Evolutionary conservation across 2,113 vertebrate species (phyloP).

Genomic region (Tichodroma muraria): DNA sequence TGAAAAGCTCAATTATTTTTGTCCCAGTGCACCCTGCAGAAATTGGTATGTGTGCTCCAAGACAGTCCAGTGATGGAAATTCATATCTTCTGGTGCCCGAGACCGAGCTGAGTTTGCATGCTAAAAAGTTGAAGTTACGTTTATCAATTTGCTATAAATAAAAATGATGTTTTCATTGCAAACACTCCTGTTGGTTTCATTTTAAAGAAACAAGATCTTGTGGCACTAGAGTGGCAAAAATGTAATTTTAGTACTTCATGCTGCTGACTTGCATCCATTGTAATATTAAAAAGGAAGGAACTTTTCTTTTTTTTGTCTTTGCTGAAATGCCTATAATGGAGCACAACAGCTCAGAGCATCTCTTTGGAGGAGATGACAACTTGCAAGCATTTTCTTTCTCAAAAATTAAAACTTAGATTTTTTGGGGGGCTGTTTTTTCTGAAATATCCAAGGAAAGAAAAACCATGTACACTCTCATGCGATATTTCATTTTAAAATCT

Average conservation of each 20-base stretch:
- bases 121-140: background rate
- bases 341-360: background rate
- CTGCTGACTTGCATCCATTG: background rate
- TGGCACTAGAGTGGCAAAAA: background rate
- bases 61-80: background rate
- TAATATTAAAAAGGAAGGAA: background rate
- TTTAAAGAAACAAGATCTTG: background rate
- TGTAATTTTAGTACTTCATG: background rate
- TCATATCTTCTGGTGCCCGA: background rate
- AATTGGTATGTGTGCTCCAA: background rate
- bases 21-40: background rate
- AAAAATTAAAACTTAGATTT: background rate
- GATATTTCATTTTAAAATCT: background rate
- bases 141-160: background rate
- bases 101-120: background rate
- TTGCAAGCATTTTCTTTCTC: background rate
- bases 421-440: background rate
- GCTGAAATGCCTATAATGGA: background rate
- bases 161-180: background rate
- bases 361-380: background rate
- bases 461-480: background rate
- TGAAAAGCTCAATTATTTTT: slow-evolving; percentile 13
- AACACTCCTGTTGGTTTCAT: background rate
- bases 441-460: background rate
- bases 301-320: no score